A percentile compares a stretch with the other conserved stretches of the same genome.
Evolutionary conservation across 2,888 invertebrate species (phyloP).

Genomic region (Ophion ellenae): DNA sequence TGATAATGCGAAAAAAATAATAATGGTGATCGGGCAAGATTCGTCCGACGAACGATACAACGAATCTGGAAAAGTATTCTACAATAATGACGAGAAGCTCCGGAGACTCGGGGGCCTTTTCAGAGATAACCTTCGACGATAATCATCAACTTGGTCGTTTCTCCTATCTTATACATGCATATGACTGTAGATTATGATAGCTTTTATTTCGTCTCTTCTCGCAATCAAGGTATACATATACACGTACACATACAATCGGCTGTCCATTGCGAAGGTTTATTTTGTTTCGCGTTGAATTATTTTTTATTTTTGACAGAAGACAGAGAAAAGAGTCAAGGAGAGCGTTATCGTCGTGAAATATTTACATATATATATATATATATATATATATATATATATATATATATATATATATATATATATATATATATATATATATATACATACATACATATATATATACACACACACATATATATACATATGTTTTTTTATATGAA

Average conservation of each 20-base stretch:
- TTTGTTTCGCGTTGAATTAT: not conserved
- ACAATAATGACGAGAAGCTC: slow-evolving; percentile 40
- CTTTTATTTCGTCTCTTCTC: slow-evolving; percentile 30
- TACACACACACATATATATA: not conserved
- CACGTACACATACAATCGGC: not conserved
- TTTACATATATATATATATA: not conserved
- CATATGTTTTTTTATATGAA: not conserved
- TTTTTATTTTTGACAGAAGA: not conserved
- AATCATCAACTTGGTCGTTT: slow-evolving; percentile 68
- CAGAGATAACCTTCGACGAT: slow-evolving; percentile 74
- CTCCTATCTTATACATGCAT: slow-evolving; percentile 62
- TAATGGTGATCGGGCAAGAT: not conserved
- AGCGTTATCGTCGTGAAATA: not conserved
- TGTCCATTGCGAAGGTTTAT: no score
- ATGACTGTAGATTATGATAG: slow-evolving; percentile 63
- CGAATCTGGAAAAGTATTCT: slow-evolving; percentile 26
- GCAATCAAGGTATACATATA: slow-evolving; percentile 38
- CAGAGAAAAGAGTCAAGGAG: no score
- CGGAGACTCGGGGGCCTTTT: slow-evolving; percentile 44
- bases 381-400: slow-evolving; percentile 3
- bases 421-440: not conserved
- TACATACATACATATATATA: slow-evolving; percentile 14
- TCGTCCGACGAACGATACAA: slow-evolving; percentile 35
- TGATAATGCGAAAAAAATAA: not conserved
- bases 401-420: slow-evolving; percentile 6